phyloP scores from a whole-genome alignment of 53 echinoderm and acorn worm species.

The Patiria pectinifera region DNA sequence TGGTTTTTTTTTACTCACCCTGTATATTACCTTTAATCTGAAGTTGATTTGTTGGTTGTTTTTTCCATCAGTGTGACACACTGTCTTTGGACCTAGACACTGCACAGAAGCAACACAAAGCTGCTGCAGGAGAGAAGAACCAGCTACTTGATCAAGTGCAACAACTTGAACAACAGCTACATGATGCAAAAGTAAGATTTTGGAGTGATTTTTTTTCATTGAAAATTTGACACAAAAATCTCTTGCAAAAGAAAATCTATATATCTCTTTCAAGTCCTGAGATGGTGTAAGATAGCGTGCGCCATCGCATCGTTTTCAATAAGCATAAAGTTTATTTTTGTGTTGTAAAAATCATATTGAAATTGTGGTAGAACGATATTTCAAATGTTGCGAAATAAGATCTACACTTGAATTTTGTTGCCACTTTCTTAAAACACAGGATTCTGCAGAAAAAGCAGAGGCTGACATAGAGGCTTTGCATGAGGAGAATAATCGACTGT shows the following conservation, averaged over 20 bases:
- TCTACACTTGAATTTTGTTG: background rate
- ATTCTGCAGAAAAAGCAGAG: slow-evolving; percentile 46
- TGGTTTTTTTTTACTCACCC: too few species aligned
- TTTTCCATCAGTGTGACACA: slow-evolving; percentile 26
- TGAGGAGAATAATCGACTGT: slow-evolving; percentile 46
- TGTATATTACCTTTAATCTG: background rate
- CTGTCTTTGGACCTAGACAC: slow-evolving; percentile 22
- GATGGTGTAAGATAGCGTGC: too few species aligned
- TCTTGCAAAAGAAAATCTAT: background rate
- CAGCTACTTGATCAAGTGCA: slow-evolving; percentile 43
- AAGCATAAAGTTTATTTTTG: too few species aligned
- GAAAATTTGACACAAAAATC: background rate
- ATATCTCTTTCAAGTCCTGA: too few species aligned
- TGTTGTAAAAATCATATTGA: too few species aligned
- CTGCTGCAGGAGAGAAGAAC: slow-evolving; percentile 9
- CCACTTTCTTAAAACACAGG: background rate
- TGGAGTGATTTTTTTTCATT: background rate
- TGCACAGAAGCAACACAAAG: background rate
- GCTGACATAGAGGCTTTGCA: slow-evolving; percentile 20
- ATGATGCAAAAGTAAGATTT: slow-evolving; percentile 22
- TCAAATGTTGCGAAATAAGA: too few species aligned
- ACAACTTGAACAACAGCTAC: slow-evolving; percentile 31
- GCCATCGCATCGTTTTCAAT: too few species aligned
- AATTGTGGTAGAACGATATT: too few species aligned
- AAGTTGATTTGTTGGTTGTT: background rate